Percentiles rank a stretch among this genome's conserved stretches.
These are phyloP conservation scores for Guaruba guarouba DNA, from an alignment of 2,113 vertebrate species.

Conservation along the genomic window DNA sequence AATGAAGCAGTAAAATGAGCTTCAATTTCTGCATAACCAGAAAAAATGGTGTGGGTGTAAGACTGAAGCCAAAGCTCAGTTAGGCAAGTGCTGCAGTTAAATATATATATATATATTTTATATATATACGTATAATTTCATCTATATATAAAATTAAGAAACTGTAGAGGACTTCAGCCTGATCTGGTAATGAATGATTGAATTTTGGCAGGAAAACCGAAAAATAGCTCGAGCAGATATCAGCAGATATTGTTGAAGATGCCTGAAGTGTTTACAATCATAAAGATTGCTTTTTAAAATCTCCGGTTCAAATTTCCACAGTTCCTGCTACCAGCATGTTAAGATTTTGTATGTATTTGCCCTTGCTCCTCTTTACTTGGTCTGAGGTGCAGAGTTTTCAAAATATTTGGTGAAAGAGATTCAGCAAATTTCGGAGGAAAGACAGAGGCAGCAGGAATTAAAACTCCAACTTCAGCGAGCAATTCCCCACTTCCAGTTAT, in stretches of 20 bases:
- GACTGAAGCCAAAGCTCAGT: background rate
- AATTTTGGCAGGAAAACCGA: constrained; percentile 8
- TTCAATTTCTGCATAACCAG: background rate
- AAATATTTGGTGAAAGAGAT: background rate
- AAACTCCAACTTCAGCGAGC: background rate
- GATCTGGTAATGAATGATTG: background rate
- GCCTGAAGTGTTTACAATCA: constrained; percentile 4
- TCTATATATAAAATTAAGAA: background rate
- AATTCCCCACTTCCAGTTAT: rapidly evolving
- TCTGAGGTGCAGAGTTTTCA: background rate
- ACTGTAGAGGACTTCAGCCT: background rate
- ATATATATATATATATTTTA: background rate
- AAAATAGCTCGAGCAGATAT: constrained; percentile 14
- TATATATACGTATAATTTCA: background rate
- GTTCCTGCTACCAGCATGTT: background rate
- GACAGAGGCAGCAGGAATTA: background rate
- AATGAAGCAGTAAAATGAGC: background rate
- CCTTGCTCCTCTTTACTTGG: background rate
- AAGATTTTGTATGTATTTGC: background rate
- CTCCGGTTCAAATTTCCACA: background rate
- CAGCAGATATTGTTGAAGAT: background rate
- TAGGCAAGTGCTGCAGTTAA: background rate
- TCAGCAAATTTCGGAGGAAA: background rate
- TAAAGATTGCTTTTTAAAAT: background rate
- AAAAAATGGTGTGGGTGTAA: background rate